A percentile compares a stretch with the other conserved stretches of the same genome.
These are phyloP conservation scores for Sebastes oblongus DNA, from an alignment of 2,797 vertebrate genomes.

Conservation along the genomic window DNA sequence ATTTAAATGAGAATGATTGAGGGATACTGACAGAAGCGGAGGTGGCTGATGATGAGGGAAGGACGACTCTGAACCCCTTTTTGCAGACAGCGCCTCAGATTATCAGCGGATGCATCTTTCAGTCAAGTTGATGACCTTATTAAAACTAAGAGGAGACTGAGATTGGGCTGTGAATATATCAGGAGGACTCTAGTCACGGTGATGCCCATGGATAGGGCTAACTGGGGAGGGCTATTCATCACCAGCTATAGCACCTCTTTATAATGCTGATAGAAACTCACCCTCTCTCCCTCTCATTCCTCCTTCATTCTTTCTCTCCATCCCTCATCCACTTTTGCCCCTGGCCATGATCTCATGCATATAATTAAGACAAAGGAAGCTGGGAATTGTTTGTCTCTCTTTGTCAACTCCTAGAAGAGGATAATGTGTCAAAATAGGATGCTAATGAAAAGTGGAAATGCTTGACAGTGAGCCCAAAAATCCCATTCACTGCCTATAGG, in stretches of 20 bases:
- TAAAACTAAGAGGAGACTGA: slow-evolving; percentile 78
- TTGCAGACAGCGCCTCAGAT: slow-evolving; percentile 63
- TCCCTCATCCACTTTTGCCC: slow-evolving; percentile 55
- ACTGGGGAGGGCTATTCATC: slow-evolving; percentile 70
- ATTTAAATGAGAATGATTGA: slow-evolving; percentile 67
- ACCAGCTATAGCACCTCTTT: slow-evolving; percentile 71
- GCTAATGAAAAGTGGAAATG: slow-evolving; percentile 76
- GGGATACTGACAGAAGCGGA: slow-evolving; percentile 57
- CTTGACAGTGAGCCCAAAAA: slow-evolving; percentile 67
- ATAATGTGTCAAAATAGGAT: slow-evolving; percentile 71
- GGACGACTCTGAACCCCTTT: slow-evolving; percentile 52
- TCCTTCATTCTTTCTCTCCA: slow-evolving; percentile 36
- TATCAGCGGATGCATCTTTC: slow-evolving; percentile 78
- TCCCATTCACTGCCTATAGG: slow-evolving; percentile 50
- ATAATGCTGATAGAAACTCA: slow-evolving; percentile 67
- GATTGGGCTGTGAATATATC: slow-evolving; percentile 80
- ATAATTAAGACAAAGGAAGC: slow-evolving; percentile 75
- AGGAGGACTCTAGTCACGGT: slow-evolving; percentile 65
- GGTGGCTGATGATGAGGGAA: slow-evolving; percentile 48
- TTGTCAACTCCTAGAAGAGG: slow-evolving; percentile 58
- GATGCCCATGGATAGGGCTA: slow-evolving; percentile 67
- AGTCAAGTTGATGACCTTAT: slow-evolving; percentile 83
- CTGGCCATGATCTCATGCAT: slow-evolving; percentile 72
- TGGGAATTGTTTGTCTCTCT: slow-evolving; percentile 64
- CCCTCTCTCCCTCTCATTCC: slow-evolving; percentile 34